Base-by-base conservation (phyloP, 2,113 vertebrate genomes). In the Tragulus kanchil region DNA sequence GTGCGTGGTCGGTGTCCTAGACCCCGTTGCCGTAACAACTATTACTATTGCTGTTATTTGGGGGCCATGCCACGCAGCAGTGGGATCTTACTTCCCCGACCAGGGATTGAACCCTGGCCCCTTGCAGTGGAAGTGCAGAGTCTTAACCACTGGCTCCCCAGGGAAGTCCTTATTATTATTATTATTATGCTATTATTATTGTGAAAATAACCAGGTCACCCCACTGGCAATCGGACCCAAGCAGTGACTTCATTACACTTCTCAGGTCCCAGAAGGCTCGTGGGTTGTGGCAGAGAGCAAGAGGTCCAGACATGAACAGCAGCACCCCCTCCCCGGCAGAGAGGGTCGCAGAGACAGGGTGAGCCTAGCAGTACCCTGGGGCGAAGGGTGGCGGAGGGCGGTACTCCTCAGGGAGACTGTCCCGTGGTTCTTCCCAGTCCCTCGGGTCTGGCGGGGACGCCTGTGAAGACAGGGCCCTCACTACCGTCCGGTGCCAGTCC, bases 371-470 rank as follows among this genome's bases (percentile, higher is more conserved):
- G 97, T 98, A 99, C 4, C 99, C 99, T 3, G 99, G 99, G 54
- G 99, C 99, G 28, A 99, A 99, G 17, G 99, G 99, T 8, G 99
- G 99, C 0, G 99, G 99, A 1, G 36, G 81, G 26, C 4, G 88
- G 93, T 99, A 99, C 86, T 99, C 99, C 14, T 96, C 93, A 0
- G 98, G 99, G 69, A 98, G 69, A 81, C 28, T 50, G 48, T 59
- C 73, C 31, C 58, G 84, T 42, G 69, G 19, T 6, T 79, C 90
- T 12, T 16, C 8, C n/a, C 23, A 31, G 45, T 13, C 85, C 2
- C 0, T 14, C 0, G 10, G 31, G 42, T 71, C 64, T 0, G 45
- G 81, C 26, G 10, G 52, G 26, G 89, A 15, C 0, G 2, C 65
- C n/a, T 71, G 85, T 28, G 61, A 54, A 6, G 97, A 97, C 23